Conservation (phyloP, 2,888 invertebrate species). For the Hyposoter didymator region DNA sequence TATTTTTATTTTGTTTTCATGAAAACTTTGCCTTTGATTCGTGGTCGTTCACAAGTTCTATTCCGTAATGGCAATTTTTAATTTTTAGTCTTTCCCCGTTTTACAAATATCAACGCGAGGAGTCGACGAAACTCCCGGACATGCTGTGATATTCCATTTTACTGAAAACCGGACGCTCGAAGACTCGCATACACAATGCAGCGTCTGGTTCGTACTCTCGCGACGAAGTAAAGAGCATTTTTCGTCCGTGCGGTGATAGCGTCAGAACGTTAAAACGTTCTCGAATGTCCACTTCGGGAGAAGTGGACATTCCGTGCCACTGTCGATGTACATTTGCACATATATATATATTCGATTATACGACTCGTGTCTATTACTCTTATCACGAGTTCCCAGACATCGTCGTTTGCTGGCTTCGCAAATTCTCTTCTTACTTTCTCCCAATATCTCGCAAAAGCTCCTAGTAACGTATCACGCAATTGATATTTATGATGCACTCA, state of each 20-base stretch:
- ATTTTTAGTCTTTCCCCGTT: too few species aligned
- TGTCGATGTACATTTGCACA: neutral
- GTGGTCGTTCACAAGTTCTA: too few species aligned
- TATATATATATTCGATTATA: neutral
- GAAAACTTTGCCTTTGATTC: too few species aligned
- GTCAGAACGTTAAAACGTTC: slow-evolving; percentile 47
- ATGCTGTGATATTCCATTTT: neutral
- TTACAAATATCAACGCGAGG: too few species aligned
- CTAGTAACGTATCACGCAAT: neutral
- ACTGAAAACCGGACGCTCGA: neutral
- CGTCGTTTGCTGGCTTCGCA: slow-evolving; percentile 12
- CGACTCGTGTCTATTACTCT: slow-evolving; percentile 2
- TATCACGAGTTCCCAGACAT: slow-evolving; percentile 29
- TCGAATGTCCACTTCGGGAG: slow-evolving; percentile 33
- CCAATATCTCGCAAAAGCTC: neutral
- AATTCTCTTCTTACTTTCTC: slow-evolving; percentile 26
- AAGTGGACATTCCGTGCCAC: slow-evolving; percentile 7
- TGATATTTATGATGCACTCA: neutral
- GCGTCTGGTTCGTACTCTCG: neutral
- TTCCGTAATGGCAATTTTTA: too few species aligned
- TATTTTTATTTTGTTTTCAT: too few species aligned
- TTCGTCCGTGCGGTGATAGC: slow-evolving; percentile 30
- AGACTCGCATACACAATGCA: neutral
- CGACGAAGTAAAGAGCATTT: neutral
- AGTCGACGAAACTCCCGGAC: neutral